phyloP scores from a whole-genome alignment of 2,888 invertebrate genomes.

The Geotrupes spiniger region DNA sequence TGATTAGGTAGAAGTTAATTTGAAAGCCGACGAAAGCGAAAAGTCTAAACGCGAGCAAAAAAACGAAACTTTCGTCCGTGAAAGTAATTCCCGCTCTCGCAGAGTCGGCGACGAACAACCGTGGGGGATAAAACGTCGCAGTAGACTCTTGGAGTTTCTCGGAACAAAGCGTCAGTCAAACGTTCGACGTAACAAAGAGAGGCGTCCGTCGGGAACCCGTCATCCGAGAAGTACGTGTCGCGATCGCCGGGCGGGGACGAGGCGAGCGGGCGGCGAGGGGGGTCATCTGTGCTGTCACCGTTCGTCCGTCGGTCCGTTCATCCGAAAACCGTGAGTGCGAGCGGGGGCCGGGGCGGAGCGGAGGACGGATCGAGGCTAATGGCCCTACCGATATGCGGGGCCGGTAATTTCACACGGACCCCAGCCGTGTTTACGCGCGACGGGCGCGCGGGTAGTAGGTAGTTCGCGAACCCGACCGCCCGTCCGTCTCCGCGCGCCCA shows the following conservation, averaged over 20 bases:
- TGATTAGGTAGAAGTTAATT: too few species aligned
- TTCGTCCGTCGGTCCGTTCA: slow-evolving; percentile 27
- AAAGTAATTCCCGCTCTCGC: too few species aligned
- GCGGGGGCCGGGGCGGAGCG: slow-evolving; percentile 24
- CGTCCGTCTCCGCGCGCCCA: slow-evolving; percentile 14
- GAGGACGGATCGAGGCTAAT: slow-evolving; percentile 23
- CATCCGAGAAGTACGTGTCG: slow-evolving; percentile 22
- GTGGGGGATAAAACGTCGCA: background rate
- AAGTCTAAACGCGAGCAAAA: too few species aligned
- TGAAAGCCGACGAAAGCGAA: too few species aligned
- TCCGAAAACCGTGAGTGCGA: slow-evolving; percentile 32
- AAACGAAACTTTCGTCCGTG: too few species aligned
- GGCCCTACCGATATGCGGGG: slow-evolving; percentile 33
- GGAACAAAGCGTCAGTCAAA: slow-evolving; percentile 25
- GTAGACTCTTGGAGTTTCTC: slow-evolving; percentile 1
- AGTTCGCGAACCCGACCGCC: slow-evolving; percentile 37
- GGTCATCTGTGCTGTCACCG: slow-evolving; percentile 31
- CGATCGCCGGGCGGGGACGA: slow-evolving; percentile 24
- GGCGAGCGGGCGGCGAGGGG: slow-evolving; percentile 24
- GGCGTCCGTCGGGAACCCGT: slow-evolving; percentile 20
- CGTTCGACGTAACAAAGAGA: slow-evolving; percentile 25
- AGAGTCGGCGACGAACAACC: too few species aligned
- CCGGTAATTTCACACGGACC: slow-evolving; percentile 40
- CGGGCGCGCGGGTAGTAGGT: slow-evolving; percentile 35
- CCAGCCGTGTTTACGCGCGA: slow-evolving; percentile 33